Conservation (phyloP, 92 coral and sea anemone genomes). For the Phenganax marumi region DNA sequence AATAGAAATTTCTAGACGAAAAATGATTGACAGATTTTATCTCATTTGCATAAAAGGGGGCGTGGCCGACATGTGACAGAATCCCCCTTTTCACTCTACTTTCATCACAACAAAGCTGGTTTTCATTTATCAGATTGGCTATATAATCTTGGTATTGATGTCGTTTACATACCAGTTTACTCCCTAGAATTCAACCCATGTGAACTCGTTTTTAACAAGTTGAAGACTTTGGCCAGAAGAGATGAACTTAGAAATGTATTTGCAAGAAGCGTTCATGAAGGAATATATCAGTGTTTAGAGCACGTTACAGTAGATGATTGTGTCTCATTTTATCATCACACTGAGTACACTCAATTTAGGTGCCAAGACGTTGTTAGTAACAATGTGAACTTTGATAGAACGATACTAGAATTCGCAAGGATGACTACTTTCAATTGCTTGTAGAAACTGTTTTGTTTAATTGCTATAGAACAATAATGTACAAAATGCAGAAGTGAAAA, state of each 20-base stretch:
- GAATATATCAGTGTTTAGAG: slow-evolving; percentile 15
- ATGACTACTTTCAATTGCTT: too few species aligned
- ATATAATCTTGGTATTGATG: slow-evolving; percentile 49
- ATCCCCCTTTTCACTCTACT: too few species aligned
- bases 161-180: slow-evolving; percentile 43
- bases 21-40: too few species aligned
- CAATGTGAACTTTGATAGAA: too few species aligned
- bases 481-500: too few species aligned
- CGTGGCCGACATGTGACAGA: too few species aligned
- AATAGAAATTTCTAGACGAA: too few species aligned
- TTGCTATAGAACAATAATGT: too few species aligned
- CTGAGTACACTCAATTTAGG: background rate
- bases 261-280: slow-evolving; percentile 17
- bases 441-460: too few species aligned
- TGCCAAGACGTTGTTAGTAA: too few species aligned
- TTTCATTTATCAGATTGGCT: slow-evolving; percentile 39
- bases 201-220: slow-evolving; percentile 53
- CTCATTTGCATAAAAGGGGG: too few species aligned
- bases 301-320: background rate
- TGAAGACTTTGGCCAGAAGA: slow-evolving; percentile 31
- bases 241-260: slow-evolving; percentile 22
- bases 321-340: background rate
- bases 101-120: slow-evolving; percentile 47
- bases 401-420: too few species aligned
- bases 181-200: slow-evolving; percentile 47